phyloP scores from a whole-genome alignment of 2,888 invertebrate genomes.

The Junonia oenone region DNA sequence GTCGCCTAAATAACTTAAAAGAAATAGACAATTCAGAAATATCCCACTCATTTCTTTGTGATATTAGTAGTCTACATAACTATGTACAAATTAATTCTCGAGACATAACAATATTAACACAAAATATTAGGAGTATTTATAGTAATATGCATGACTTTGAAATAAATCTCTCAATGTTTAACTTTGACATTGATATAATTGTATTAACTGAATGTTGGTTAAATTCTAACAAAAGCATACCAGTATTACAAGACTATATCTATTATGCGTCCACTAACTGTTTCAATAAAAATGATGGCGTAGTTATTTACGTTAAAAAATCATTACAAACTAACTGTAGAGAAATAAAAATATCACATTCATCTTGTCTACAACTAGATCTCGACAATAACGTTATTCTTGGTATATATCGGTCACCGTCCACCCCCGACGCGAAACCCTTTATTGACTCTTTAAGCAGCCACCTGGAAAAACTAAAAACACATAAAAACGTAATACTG shows the following conservation, averaged over 20 bases:
- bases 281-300: conserved; percentile 8
- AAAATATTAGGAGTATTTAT: conserved; percentile 22
- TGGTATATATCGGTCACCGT: conserved; percentile 2
- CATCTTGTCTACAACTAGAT: neutral
- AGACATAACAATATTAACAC: conserved; percentile 12
- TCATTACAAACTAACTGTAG: neutral
- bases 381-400: neutral
- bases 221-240: conserved; percentile 1
- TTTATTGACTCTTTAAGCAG: neutral
- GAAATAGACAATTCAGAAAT: neutral
- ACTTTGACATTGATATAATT: conserved; percentile 13
- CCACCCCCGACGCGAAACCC: neutral
- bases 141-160: conserved; percentile 14
- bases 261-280: neutral
- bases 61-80: neutral
- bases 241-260: neutral
- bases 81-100: neutral
- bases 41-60: conserved; percentile 1
- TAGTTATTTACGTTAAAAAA: conserved; percentile 18
- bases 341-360: neutral
- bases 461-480: neutral
- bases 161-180: conserved; percentile 1
- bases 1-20: neutral
- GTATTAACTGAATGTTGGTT: conserved; percentile 25
- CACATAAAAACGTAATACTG: conserved; percentile 12